A percentile compares a stretch with the other conserved stretches of the same genome.
Conservation (phyloP, 2,113 vertebrate genomes). For the Nothobranchius kuhntae region DNA sequence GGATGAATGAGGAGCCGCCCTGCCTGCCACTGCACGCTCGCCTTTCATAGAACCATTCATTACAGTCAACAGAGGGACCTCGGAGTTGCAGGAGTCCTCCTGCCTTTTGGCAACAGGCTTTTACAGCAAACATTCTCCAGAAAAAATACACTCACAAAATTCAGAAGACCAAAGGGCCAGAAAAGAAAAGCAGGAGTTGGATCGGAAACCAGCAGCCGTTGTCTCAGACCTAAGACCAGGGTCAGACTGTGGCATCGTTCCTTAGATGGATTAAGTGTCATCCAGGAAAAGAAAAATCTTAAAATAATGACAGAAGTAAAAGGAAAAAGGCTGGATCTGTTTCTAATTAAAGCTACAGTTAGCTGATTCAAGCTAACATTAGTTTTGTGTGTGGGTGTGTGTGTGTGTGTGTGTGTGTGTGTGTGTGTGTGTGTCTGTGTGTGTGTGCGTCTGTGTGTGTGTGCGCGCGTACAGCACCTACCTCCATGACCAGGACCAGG, state of each 20-base stretch:
- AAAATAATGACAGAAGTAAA: too few relatives aligned
- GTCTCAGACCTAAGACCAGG: slow-evolving; percentile 36
- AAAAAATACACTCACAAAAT: slow-evolving; percentile 34
- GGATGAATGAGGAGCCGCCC: slow-evolving; percentile 43
- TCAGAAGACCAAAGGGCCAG: slow-evolving; percentile 1
- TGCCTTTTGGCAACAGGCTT: slow-evolving; percentile 39
- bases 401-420: too few relatives aligned
- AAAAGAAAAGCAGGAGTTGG: background rate
- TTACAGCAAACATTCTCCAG: slow-evolving; percentile 56
- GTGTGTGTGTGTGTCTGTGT: too few relatives aligned
- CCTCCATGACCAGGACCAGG: slow-evolving; percentile 65
- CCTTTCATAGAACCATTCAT: slow-evolving; percentile 73
- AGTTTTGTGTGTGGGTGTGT: too few relatives aligned
- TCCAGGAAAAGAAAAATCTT: too few relatives aligned
- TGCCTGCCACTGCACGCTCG: slow-evolving; percentile 34
- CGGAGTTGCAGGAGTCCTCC: slow-evolving; percentile 49
- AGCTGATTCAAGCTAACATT: too few relatives aligned
- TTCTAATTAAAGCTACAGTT: too few relatives aligned
- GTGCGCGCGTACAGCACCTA: slow-evolving; percentile 43
- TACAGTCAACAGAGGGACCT: slow-evolving; percentile 51
- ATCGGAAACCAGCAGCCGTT: slow-evolving; percentile 43
- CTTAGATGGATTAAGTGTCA: background rate
- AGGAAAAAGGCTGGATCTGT: too few relatives aligned
- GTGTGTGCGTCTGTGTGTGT: too few relatives aligned
- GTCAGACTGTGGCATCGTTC: slow-evolving; percentile 30